phyloP scores from a whole-genome alignment of 1,140 invertebrate genomes.

The Eriosoma lanigerum region DNA sequence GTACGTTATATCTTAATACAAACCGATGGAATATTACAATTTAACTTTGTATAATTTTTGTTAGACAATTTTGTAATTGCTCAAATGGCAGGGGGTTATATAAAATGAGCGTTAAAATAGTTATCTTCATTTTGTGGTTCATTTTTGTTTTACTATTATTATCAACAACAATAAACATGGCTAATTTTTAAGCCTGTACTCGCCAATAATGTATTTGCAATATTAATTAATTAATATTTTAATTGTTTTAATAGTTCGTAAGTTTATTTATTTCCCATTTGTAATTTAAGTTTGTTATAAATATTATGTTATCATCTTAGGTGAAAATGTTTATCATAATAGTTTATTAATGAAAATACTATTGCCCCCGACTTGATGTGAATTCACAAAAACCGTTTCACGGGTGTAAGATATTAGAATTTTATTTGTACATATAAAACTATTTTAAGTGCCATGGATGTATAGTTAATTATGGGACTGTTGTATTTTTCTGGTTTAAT shows the following conservation, averaged over 20 bases:
- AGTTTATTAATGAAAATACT: conserved; percentile 2
- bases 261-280: conserved; percentile 13
- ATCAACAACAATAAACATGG: not conserved
- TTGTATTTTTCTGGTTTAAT: conserved; percentile 29
- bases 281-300: not conserved
- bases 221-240: not conserved
- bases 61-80: conserved; percentile 14
- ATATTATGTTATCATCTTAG: not conserved
- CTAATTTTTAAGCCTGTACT: not conserved
- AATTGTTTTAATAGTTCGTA: not conserved
- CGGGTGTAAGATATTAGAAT: not conserved
- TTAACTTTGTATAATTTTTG: too few relatives aligned
- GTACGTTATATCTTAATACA: too few relatives aligned
- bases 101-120: not conserved
- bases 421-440: conserved; percentile 11
- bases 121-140: not conserved
- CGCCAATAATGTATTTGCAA: not conserved
- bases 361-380: not conserved
- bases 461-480: conserved; percentile 36
- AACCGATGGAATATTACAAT: too few relatives aligned
- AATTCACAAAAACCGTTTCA: not conserved
- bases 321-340: not conserved
- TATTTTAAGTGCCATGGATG: conserved; percentile 44
- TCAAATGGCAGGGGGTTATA: not conserved
- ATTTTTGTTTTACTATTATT: not conserved